phyloP scores from a whole-genome alignment of 2,888 invertebrate species.

The Cryptophagus acutangulus region DNA sequence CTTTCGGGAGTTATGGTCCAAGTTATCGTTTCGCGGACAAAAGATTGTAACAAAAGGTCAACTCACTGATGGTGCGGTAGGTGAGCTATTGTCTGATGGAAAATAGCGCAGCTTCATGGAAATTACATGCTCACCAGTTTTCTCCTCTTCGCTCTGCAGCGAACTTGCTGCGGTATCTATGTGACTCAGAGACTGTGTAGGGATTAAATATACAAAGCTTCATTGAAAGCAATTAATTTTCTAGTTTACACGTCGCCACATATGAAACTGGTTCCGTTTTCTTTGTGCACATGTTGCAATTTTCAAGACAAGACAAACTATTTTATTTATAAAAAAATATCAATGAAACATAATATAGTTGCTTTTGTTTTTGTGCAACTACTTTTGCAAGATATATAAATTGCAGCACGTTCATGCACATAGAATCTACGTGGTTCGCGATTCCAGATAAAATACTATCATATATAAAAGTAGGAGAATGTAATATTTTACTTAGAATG shows the following conservation, averaged over 20 bases:
- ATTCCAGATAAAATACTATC: no score
- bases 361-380: no score
- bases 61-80: conserved; percentile 10
- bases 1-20: conserved; percentile 10
- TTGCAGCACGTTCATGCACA: no score
- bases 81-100: conserved; percentile 16
- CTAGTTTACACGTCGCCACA: conserved; percentile 18
- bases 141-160: not conserved
- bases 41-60: conserved; percentile 16
- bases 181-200: conserved; percentile 11
- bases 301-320: no score
- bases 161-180: not conserved
- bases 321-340: no score
- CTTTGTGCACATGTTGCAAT: no score
- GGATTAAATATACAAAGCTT: conserved; percentile 20
- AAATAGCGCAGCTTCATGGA: conserved; percentile 13
- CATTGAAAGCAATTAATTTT: conserved; percentile 24
- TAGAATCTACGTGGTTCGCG: no score
- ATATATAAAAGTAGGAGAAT: no score
- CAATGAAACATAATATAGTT: no score
- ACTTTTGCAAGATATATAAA: no score
- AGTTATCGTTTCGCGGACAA: conserved; percentile 10
- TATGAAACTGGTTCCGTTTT: no score
- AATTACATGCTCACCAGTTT: conserved; percentile 13
- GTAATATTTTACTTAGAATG: no score